These are phyloP conservation scores for Agriopis marginaria DNA, from an alignment of 2,888 invertebrate genomes.

Conservation along the genomic window DNA sequence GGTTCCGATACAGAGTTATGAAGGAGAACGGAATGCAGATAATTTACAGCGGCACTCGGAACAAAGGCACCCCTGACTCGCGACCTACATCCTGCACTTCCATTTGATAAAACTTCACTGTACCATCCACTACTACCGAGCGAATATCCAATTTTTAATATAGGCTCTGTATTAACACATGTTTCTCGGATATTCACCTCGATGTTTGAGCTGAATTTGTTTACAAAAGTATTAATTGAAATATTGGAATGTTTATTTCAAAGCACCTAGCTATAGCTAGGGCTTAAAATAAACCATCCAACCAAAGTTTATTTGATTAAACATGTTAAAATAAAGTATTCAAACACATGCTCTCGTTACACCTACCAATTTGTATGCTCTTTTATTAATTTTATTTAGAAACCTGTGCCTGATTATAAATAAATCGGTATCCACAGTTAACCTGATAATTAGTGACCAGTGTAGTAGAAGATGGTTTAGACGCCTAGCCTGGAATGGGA, in stretches of 20 bases:
- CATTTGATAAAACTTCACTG: constrained; percentile 61
- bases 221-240: constrained; percentile 47
- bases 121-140: constrained; percentile 47
- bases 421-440: too few relatives aligned
- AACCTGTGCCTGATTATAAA: neutral
- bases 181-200: constrained; percentile 30
- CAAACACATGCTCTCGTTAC: constrained; percentile 7
- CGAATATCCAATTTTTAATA: constrained; percentile 44
- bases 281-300: constrained; percentile 34
- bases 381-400: neutral
- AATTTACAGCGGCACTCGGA: constrained; percentile 69
- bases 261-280: constrained; percentile 25
- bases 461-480: too few relatives aligned
- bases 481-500: too few relatives aligned
- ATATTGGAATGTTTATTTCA: constrained; percentile 40
- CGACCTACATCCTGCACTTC: constrained; percentile 68
- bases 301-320: constrained; percentile 42
- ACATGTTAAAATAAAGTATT: constrained; percentile 32
- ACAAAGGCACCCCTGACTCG: constrained; percentile 70
- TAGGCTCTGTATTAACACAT: constrained; percentile 20
- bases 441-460: too few relatives aligned
- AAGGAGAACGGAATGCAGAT: constrained; percentile 73
- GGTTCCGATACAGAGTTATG: constrained; percentile 70
- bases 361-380: neutral
- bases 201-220: constrained; percentile 36